Evolutionary conservation across 2,113 vertebrate genomes (phyloP), one percentile per base, ranked within the genome.

Genomic region (Microtus richardsoni): DNA sequence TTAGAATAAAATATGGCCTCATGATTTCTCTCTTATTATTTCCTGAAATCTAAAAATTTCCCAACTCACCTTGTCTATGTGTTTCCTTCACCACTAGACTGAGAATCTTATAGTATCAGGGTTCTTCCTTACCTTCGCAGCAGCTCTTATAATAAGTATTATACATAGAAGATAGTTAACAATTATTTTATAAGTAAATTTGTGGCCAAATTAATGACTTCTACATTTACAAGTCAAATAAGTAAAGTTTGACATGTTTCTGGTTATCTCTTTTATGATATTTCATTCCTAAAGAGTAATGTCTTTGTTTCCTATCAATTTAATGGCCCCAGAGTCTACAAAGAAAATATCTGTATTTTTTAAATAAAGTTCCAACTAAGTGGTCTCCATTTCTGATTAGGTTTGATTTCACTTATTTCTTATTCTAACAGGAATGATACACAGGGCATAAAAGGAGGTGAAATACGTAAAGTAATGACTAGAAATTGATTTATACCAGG

Each of bases 131-230:
- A 84, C 68, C 60, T 30, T 64, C 49, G 85, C 60, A 52, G 16
- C 86, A 75, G 82, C 64, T 26, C 41, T 47, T 89, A 12, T 30
- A 91, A 24, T 39, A 74, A 21, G 30, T 87, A 21, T 47, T 94
- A 3, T 87, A 52, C 49, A 33, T 44, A 89, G 68, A 60, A 78
- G 1, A 10, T 82, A 78, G 28, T 70, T 88, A 39, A 75, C 68
- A 80, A 49, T 62, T 83, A 83, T 92, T 93, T 84, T 84, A 83
- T 78, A 64, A 92, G 52, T 60, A 30, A 90, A 74, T 90, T 36
- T 87, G 66, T 66, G 66, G 30, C 26, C 24, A 19, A 19, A 16
- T 60, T 89, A 95, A 95, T 91, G 88, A 92, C 60, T 36, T 86
- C 68, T 78, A 54, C 33, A 78, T 7, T 73, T 71, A 73, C 83